Percentiles rank a stretch among this genome's conserved stretches.
phyloP scores from a whole-genome alignment of 2,113 vertebrate genomes.

The Empidonax traillii region DNA sequence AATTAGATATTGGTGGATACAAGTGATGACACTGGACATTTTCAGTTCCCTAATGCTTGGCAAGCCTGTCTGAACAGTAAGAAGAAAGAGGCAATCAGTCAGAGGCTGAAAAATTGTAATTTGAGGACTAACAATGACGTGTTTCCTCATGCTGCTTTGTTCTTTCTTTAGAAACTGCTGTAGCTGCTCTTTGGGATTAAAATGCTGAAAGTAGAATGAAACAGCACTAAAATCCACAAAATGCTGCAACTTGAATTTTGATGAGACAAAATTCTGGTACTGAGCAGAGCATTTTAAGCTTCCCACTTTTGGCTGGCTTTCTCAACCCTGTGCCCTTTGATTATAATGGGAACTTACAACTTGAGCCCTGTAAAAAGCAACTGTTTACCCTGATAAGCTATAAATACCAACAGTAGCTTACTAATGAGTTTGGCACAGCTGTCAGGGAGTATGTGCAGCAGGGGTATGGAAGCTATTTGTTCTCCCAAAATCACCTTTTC shows the following conservation, averaged over 20 bases:
- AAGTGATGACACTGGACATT: not conserved
- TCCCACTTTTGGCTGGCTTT: not conserved
- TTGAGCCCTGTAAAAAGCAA: not conserved
- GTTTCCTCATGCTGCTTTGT: not conserved
- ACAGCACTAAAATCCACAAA: constrained; percentile 7
- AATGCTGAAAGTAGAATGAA: not conserved
- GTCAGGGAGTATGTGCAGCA: not conserved
- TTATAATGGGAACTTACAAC: not conserved
- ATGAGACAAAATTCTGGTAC: not conserved
- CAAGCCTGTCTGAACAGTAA: not conserved
- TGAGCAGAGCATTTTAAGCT: not conserved
- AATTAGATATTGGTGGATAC: not conserved
- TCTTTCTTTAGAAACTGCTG: constrained; percentile 25
- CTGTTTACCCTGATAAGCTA: not conserved
- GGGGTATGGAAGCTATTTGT: not conserved
- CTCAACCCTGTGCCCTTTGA: not conserved
- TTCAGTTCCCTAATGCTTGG: not conserved
- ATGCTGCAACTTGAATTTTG: not conserved
- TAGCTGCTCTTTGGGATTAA: not conserved
- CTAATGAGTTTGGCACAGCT: not conserved
- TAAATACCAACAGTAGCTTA: not conserved
- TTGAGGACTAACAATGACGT: not conserved
- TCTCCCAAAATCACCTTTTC: not conserved
- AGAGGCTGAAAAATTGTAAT: not conserved
- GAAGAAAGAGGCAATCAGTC: not conserved